Evolutionary conservation across 2,797 vertebrate genomes (phyloP).

Genomic region (Etheostoma perlongum): DNA sequence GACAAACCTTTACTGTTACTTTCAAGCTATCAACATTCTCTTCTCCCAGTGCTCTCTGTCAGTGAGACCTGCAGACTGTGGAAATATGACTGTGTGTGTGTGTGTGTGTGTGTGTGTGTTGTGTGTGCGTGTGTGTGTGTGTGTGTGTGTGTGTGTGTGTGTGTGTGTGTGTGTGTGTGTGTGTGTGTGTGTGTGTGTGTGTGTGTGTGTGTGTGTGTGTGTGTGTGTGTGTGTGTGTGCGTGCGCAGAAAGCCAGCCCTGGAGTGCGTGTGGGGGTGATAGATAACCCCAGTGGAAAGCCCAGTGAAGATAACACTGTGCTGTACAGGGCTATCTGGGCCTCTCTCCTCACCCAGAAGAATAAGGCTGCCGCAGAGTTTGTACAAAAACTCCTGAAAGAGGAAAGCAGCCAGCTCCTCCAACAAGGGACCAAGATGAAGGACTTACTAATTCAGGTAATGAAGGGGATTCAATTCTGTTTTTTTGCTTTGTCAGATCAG

Average conservation of each 20-base stretch:
- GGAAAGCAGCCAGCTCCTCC: slow-evolving; percentile 88
- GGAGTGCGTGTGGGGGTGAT: slow-evolving; percentile 91
- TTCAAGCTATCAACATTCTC: slow-evolving; percentile 41
- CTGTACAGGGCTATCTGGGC: slow-evolving; percentile 92
- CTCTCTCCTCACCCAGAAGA: slow-evolving; percentile 93
- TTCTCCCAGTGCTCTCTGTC: slow-evolving; percentile 21
- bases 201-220: background rate
- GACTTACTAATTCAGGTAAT: slow-evolving; percentile 88
- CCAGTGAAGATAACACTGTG: slow-evolving; percentile 89
- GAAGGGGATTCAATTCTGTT: background rate
- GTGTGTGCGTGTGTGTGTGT: too few relatives aligned
- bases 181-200: too few relatives aligned
- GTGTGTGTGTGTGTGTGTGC: slow-evolving; percentile 21
- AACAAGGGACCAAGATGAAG: slow-evolving; percentile 90
- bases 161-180: slow-evolving; percentile 6
- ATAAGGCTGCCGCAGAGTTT: slow-evolving; percentile 86
- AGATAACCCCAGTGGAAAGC: slow-evolving; percentile 91
- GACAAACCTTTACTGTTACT: slow-evolving; percentile 24
- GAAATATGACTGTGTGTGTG: slow-evolving; percentile 51
- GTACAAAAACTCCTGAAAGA: slow-evolving; percentile 90
- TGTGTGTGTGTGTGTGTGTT: slow-evolving; percentile 14
- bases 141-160: too few relatives aligned
- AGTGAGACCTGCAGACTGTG: slow-evolving; percentile 41
- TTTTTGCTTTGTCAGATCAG: background rate
- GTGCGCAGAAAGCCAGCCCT: slow-evolving; percentile 88